Evolutionary conservation across 2,888 invertebrate species (phyloP), one percentile per base, ranked within the genome.

Genomic region (Quadroppia sp.): DNA sequence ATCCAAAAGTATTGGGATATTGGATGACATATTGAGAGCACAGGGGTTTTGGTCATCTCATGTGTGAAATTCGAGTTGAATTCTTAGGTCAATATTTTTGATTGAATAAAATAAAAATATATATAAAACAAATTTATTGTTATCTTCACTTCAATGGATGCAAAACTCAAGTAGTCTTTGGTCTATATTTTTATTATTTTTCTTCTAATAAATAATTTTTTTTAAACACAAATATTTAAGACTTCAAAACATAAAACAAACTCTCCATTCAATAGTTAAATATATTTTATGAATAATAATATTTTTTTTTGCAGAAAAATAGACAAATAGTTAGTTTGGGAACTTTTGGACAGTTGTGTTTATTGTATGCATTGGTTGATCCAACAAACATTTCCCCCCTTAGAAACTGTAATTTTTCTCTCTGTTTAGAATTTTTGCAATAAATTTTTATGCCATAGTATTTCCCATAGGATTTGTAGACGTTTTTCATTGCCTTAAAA

Each of bases 391-490:
- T 64, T 40, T 64, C 23, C 30, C 23, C 30, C 30, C 56, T 28
- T 15, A 28, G 30, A 2, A 28, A 15, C 23, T 15, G 69, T 25
- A 42, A 69, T 45, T 69, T 69, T 45, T 69, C 45, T 30, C 28
- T 17, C 23, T 23, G n/a, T 64, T 69, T 45, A 69, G 45, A 64
- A 56, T 64, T 64, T 64, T 30, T 42, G 25, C 69, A 40, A 69
- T 67, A 36, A 67, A 67, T 67, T 67, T 30, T 69, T 42, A 42
- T 69, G 69, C 45, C 69, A 69, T 15, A 36, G 25, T 25, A 36
- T 42, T 28, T 36, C 69, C 69, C 23, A 69, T 28, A 25, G 69
- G 61, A 56, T 56, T 56, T 17, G 9, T 56, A 25, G 53, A 53
- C 53, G n/a, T 25, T 25, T 53, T 25, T 23, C 3, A 9, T 13